Conservation (phyloP, 92 coral and sea anemone species). For the Chrysogorgia sp. region DNA sequence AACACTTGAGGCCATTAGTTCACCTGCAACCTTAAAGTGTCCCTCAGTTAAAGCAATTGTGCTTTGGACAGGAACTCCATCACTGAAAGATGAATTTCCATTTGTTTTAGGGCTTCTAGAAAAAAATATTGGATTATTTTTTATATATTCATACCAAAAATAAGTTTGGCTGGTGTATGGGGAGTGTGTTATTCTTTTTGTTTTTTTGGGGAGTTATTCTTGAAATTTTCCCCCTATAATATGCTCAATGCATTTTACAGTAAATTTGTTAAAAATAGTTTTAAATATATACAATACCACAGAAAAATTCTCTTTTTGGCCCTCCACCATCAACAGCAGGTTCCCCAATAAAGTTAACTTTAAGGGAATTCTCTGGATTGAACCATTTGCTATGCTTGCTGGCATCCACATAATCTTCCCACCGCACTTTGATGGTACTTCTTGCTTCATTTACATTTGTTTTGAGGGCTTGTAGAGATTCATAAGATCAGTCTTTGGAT, state of each 20-base stretch:
- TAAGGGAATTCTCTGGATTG: conserved; percentile 1
- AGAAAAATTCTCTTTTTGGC: too few species aligned
- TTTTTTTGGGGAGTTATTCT: too few species aligned
- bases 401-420: conserved; percentile 2
- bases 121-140: too few species aligned
- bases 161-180: too few species aligned
- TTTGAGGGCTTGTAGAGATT: neutral
- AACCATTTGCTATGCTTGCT: conserved; percentile 6
- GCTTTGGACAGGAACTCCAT: conserved; percentile 1
- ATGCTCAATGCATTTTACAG: too few species aligned
- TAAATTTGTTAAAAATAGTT: neutral
- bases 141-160: too few species aligned
- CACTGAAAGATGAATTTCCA: neutral
- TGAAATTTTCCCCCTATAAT: too few species aligned
- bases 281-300: neutral
- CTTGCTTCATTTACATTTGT: neutral
- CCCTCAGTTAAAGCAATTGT: conserved; percentile 2
- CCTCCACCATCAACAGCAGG: too few species aligned
- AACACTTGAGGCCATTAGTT: too few species aligned
- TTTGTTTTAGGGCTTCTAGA: too few species aligned
- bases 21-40: conserved; percentile 16
- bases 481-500: neutral
- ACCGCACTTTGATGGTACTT: neutral
- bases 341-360: neutral
- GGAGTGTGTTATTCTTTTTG: too few species aligned